Conservation (phyloP, 2,888 invertebrate genomes). For the Luperina testacea region DNA sequence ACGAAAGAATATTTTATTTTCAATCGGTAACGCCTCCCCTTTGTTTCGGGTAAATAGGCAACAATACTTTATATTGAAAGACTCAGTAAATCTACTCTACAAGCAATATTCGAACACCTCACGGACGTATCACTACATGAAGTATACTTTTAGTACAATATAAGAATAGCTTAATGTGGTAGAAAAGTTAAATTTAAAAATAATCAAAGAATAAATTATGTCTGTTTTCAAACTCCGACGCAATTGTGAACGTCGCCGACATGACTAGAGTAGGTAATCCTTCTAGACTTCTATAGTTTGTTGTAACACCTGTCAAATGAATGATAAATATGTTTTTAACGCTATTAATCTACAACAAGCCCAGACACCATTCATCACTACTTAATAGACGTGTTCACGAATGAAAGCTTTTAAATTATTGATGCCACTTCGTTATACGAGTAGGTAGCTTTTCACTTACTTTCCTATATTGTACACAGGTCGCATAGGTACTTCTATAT, state of each 20-base stretch:
- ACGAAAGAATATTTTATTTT: conserved; percentile 26
- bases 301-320: background rate
- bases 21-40: conserved; percentile 3
- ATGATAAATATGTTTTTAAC: conserved; percentile 2
- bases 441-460: background rate
- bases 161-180: background rate
- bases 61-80: background rate
- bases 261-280: background rate
- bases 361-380: conserved; percentile 32
- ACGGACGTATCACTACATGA: background rate
- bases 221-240: background rate
- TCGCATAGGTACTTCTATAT: conserved; percentile 5
- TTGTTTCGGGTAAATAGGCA: conserved; percentile 18
- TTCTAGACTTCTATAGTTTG: background rate
- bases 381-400: conserved; percentile 3
- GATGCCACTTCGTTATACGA: conserved; percentile 7
- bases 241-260: background rate
- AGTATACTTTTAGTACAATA: background rate
- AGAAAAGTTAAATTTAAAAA: background rate
- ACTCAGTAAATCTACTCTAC: background rate
- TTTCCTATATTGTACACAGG: background rate
- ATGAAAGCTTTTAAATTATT: conserved; percentile 49
- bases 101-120: background rate
- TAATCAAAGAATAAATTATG: background rate
- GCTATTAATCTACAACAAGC: background rate